Percentiles rank a stretch among this genome's conserved stretches.
These are phyloP conservation scores for Cheilosia grossa DNA, from an alignment of 2,888 invertebrate species.

Conservation along the genomic window DNA sequence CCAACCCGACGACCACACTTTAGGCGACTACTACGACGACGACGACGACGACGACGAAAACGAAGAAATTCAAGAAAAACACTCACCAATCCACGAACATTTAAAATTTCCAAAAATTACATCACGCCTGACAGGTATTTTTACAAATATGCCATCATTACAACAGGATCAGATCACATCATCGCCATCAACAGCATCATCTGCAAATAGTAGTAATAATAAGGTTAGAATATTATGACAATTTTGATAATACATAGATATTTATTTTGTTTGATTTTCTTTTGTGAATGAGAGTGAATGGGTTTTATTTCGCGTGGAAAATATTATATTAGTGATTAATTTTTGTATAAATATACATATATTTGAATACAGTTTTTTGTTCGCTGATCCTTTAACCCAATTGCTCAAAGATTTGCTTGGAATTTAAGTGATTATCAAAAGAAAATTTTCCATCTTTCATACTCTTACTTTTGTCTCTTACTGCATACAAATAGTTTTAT, in stretches of 20 bases:
- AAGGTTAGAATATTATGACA: conserved; percentile 63
- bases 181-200: conserved; percentile 70
- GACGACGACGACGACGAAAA: conserved; percentile 38
- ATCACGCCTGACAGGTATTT: conserved; percentile 77
- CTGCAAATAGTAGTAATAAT: conserved; percentile 75
- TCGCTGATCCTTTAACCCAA: background rate
- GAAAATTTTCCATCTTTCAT: too few species aligned
- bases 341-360: conserved; percentile 1
- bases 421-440: background rate
- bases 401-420: conserved; percentile 44
- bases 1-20: conserved; percentile 44
- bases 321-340: background rate
- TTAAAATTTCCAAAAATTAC: conserved; percentile 76
- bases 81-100: conserved; percentile 33
- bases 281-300: conserved; percentile 14
- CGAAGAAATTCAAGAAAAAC: conserved; percentile 35
- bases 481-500: too few species aligned
- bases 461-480: too few species aligned
- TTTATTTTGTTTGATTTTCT: conserved; percentile 20
- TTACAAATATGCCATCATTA: conserved; percentile 80
- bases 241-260: conserved; percentile 14
- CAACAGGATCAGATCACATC: conserved; percentile 75
- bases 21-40: conserved; percentile 33
- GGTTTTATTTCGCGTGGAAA: conserved; percentile 7
- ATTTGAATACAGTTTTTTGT: background rate